Evolutionary conservation across 2,113 vertebrate genomes (phyloP).

Genomic region (Thunnus thynnus): DNA sequence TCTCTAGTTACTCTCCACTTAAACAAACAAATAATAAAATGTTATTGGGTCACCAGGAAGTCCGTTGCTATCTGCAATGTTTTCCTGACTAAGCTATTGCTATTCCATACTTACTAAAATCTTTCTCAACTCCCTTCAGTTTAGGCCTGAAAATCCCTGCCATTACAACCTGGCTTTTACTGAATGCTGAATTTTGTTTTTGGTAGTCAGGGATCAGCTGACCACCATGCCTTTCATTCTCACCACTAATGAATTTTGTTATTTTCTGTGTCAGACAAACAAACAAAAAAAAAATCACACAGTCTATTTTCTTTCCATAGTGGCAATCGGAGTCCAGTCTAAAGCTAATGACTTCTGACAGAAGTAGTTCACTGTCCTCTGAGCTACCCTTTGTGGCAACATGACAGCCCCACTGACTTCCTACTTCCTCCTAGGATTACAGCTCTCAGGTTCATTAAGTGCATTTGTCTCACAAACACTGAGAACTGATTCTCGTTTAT

Average conservation of each 20-base stretch:
- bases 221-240: neutral
- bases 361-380: constrained; percentile 45
- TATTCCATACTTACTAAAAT: too few species aligned
- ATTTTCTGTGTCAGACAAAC: too few species aligned
- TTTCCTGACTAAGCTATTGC: neutral
- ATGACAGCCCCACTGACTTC: constrained; percentile 23
- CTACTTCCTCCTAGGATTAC: constrained; percentile 15
- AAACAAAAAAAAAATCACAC: too few species aligned
- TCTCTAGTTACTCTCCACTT: neutral
- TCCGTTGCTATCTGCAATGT: neutral
- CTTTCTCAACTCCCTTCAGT: too few species aligned
- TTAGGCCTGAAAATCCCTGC: neutral
- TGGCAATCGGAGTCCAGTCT: constrained; percentile 1
- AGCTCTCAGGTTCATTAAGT: constrained; percentile 1
- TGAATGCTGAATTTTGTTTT: too few species aligned
- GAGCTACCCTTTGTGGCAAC: constrained; percentile 37
- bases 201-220: neutral
- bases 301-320: neutral
- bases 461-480: neutral
- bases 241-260: neutral
- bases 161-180: neutral
- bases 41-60: neutral
- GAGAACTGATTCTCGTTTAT: neutral
- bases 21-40: constrained; percentile 13
- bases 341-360: constrained; percentile 45